Evolutionary conservation across 2,888 invertebrate species (phyloP), one percentile per base, ranked within the genome.

Genomic region (Leptopilina drosophilae): DNA sequence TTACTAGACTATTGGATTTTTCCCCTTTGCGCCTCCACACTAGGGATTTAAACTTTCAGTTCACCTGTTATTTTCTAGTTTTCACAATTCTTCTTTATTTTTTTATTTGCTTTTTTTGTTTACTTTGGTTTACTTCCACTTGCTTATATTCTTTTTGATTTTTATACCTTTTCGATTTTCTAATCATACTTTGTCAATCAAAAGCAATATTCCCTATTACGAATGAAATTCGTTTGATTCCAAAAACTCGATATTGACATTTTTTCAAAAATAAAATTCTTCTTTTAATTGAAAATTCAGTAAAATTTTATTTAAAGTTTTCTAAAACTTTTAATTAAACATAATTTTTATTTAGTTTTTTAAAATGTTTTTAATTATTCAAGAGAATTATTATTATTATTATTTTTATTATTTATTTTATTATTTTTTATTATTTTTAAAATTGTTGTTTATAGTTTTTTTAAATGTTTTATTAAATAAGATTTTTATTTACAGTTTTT

Each of bases 41-140:
- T 33, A 56, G 49, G 73, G 73, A 73, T 73, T 73, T 33, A 12
- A 73, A 73, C 53, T 73, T 64, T 73, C 73, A n/a, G 33, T 69
- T 56, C 33, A 49, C 49, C 26, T 53, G 53, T 33, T 69, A 14
- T 73, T 73, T 73, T 53, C 56, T 5, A 53, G 26, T 33, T 73
- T 73, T 53, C 33, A 40, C 64, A 64, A 64, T 64, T 15, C 20
- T 33, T 33, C n/a, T 53, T 73, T 73, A 56, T 53, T 73, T n/a
- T n/a, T 56, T 73, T 56, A 9, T 33, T 73, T 73, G 33, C 26
- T 49, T 49, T 49, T 49, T 8, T 33, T 33, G 33, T 3, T 33
- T 4, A 9, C 49, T 49, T 11, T n/a, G 33, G 26, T 56, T 56
- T 33, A 33, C n/a, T 56, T 56, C 33, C 7, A 33, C 1, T 53